These are phyloP conservation scores for Balaeniceps rex DNA, from an alignment of 2,113 vertebrate genomes.

Conservation along the genomic window DNA sequence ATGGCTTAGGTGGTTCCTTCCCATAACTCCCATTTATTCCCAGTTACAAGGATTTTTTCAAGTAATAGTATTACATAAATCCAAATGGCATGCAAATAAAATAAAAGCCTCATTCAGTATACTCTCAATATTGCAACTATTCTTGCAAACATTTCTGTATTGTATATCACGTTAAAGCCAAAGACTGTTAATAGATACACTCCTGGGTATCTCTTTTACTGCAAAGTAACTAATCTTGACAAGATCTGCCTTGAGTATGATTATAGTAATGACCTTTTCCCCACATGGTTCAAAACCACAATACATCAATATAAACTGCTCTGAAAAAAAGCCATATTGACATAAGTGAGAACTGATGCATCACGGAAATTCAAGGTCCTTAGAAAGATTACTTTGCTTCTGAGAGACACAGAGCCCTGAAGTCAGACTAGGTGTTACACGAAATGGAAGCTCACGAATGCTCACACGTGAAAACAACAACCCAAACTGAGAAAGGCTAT, in stretches of 20 bases:
- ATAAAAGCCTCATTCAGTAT: background rate
- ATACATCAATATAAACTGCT: background rate
- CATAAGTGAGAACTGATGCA: background rate
- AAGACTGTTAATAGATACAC: background rate
- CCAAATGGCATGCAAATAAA: background rate
- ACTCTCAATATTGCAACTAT: background rate
- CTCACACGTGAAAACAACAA: background rate
- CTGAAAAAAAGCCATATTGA: background rate
- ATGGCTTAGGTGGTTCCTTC: background rate
- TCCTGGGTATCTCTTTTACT: background rate
- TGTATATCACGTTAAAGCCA: background rate
- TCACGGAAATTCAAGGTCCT: background rate
- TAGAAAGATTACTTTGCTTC: background rate
- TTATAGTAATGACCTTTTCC: background rate
- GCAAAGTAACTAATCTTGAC: background rate
- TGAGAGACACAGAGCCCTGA: background rate
- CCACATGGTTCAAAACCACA: background rate
- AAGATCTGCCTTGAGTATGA: background rate
- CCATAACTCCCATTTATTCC: background rate
- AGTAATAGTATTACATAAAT: background rate
- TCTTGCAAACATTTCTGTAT: background rate
- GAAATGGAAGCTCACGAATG: background rate
- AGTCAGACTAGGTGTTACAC: background rate
- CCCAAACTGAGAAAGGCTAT: background rate
- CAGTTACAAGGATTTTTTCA: background rate